phyloP scores from a whole-genome alignment of 2,797 vertebrate genomes.

The Melanotaenia parkinsoni region DNA sequence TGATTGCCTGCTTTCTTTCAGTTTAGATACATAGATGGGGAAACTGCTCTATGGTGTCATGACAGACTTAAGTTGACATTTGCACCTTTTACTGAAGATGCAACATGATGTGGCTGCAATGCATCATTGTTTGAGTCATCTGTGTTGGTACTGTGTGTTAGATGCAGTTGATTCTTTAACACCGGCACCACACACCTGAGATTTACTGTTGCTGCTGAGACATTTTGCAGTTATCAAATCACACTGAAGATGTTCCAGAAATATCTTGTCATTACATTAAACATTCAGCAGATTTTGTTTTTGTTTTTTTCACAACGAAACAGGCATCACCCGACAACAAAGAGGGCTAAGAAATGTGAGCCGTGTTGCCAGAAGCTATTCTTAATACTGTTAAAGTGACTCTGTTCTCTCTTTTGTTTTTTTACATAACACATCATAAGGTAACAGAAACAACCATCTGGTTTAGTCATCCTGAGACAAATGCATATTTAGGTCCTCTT shows the following conservation, averaged over 20 bases:
- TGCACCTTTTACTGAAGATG: constrained; percentile 34
- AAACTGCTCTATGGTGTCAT: constrained; percentile 5
- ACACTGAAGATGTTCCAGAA: constrained; percentile 49
- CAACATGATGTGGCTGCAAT: constrained; percentile 17
- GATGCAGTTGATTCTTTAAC: constrained; percentile 36
- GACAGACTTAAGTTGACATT: constrained; percentile 25
- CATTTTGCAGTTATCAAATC: constrained; percentile 28
- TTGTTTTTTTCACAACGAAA: constrained; percentile 31
- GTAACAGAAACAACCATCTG: constrained; percentile 16
- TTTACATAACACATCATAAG: constrained; percentile 14
- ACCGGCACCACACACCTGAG: constrained; percentile 28
- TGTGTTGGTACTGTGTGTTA: constrained; percentile 23
- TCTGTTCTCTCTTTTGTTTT: constrained; percentile 21
- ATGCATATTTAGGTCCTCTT: constrained; percentile 13
- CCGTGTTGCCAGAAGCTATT: constrained; percentile 21
- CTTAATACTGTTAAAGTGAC: constrained; percentile 28
- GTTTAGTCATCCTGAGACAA: constrained; percentile 6
- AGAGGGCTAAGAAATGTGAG: constrained; percentile 30
- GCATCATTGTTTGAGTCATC: constrained; percentile 44
- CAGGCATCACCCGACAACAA: constrained; percentile 44
- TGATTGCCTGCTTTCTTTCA: constrained; percentile 7
- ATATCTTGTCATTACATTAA: constrained; percentile 61
- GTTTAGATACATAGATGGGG: constrained; percentile 8
- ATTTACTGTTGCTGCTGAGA: constrained; percentile 46
- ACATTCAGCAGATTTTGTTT: constrained; percentile 33